Evolutionary conservation across 2,113 vertebrate genomes (phyloP), one percentile per base, ranked within the genome.

Genomic region (Lophochroa leadbeateri): DNA sequence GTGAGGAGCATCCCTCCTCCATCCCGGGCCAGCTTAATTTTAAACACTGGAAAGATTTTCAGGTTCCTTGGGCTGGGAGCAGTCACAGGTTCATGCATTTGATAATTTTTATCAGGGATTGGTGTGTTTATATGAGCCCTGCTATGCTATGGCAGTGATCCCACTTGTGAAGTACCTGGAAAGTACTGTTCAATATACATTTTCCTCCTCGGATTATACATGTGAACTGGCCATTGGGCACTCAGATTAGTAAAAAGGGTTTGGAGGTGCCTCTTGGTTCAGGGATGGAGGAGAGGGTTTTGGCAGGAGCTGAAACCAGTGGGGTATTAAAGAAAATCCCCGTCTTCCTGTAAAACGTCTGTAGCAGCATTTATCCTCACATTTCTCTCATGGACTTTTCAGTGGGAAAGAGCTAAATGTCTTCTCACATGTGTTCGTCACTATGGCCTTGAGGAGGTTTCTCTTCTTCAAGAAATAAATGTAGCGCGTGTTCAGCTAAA

Each of bases 401-500:
- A 18, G 58, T 43, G 39, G 46, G 72, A 75, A 81, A 52, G 76
- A 71, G 55, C 90, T 93, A 93, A 96, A 44, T 75, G 41, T 63
- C 68, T 58, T 18, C 24, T 83, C 70, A 47, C 43, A 21, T 25
- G 29, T 64, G 47, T 81, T 89, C 71, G 15, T 70, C 7, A 2
- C 68, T 69, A 46, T n/a, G 78, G 69, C 65, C 95, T 90, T 83
- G 49, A 75, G 85, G 74, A 93, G 75, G 63, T 93, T 97, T 80
- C 82, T 95, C 23, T 37, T 91, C 81, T 87, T 96, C 86, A 86
- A 81, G 82, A 92, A 96, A 76, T 72, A 91, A 95, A 64, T 0
- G 14, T n/a, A 76, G 63, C 88, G 80, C 82, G 27, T 96, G 93
- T 92, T 92, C 80, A 74, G 88, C 96, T 96, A 95, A 96, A 95